Evolutionary conservation across 2,888 invertebrate genomes (phyloP).

Genomic region (Lamproptera curius): DNA sequence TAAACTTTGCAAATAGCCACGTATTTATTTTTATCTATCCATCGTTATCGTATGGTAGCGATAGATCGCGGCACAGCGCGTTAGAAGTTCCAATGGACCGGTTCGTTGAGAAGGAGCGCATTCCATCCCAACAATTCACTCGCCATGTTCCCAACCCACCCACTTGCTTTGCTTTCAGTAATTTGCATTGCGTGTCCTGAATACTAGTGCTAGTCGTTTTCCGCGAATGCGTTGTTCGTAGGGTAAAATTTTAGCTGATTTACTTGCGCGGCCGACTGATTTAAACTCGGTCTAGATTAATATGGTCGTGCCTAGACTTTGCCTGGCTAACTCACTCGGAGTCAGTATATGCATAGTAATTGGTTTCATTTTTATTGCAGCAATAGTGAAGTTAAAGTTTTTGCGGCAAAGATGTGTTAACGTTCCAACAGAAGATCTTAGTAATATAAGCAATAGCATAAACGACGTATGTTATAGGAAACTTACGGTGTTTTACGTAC

Average conservation of each 20-base stretch:
- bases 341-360: no score
- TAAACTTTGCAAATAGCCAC: no score
- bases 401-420: no score
- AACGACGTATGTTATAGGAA: no score
- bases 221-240: conserved; percentile 8
- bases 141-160: conserved; percentile 7
- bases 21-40: no score
- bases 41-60: no score
- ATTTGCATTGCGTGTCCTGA: conserved; percentile 25
- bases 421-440: no score
- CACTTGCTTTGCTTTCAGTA: conserved; percentile 22
- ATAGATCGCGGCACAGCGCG: neutral
- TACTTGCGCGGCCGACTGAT: conserved; percentile 7
- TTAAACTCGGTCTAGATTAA: conserved; percentile 4
- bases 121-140: conserved; percentile 27
- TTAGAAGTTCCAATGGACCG: conserved; percentile 30
- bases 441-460: no score
- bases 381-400: no score
- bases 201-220: conserved; percentile 13
- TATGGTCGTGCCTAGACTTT: conserved; percentile 3
- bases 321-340: no score
- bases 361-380: no score
- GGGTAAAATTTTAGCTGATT: conserved; percentile 12
- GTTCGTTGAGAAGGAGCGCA: conserved; percentile 34
- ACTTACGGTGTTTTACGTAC: no score